A percentile compares a stretch with the other conserved stretches of the same genome.
Evolutionary conservation across 2,888 invertebrate genomes (phyloP).

Genomic region (Sarcophaga rosellei): DNA sequence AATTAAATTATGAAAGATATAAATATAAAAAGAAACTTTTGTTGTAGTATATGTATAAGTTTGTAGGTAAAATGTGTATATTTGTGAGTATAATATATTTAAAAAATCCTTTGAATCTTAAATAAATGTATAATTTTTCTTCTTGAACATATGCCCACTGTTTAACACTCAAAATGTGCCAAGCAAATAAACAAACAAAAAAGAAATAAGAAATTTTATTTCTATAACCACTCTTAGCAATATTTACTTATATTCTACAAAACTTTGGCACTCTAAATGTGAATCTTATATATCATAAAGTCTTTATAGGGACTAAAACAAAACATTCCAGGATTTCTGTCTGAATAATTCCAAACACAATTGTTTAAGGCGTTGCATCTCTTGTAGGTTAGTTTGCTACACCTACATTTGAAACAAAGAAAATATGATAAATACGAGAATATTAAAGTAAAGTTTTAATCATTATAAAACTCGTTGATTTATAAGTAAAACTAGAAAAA

Average conservation of each 20-base stretch:
- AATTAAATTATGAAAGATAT: slow-evolving; percentile 13
- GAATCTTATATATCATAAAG: not conserved
- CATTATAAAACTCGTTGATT: too few relatives aligned
- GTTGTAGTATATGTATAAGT: not conserved
- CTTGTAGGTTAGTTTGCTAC: too few relatives aligned
- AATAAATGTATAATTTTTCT: not conserved
- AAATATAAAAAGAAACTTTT: not conserved
- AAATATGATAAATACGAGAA: too few relatives aligned
- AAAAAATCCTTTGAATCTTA: slow-evolving; percentile 4
- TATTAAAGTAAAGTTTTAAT: too few relatives aligned
- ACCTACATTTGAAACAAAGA: too few relatives aligned
- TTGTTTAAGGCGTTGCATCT: too few relatives aligned
- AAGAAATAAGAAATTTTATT: not conserved
- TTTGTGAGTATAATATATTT: not conserved
- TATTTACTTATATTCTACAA: not conserved
- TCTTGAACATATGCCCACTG: not conserved
- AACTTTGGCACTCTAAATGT: not conserved
- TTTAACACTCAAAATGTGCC: not conserved
- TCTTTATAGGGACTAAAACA: slow-evolving; percentile 1
- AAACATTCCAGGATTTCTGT: not conserved
- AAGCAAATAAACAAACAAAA: not conserved
- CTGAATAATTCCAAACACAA: too few relatives aligned
- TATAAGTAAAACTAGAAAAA: too few relatives aligned
- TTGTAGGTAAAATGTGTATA: not conserved
- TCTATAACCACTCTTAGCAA: not conserved